These are phyloP conservation scores for Gadopsis bispinosus DNA, from an alignment of 2,797 vertebrate species.

Conservation along the genomic window DNA sequence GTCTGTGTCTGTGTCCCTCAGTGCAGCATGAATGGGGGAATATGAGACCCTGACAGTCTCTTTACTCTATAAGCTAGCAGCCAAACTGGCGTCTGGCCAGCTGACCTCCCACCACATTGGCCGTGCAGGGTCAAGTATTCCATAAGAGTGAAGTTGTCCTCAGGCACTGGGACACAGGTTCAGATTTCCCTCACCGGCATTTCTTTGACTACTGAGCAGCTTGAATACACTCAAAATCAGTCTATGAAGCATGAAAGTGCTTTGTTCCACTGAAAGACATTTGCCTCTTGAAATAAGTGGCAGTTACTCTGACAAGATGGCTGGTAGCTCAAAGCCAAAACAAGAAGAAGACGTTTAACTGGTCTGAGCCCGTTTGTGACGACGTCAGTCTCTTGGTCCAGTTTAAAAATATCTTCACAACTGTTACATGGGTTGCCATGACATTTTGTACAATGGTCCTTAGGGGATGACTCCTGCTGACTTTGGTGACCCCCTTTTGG, in stretches of 20 bases:
- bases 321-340: neutral
- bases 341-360: neutral
- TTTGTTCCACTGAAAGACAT: slow-evolving; percentile 5
- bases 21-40: slow-evolving; percentile 42
- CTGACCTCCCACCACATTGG: slow-evolving; percentile 65
- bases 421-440: neutral
- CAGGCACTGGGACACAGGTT: slow-evolving; percentile 47
- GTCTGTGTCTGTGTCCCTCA: slow-evolving; percentile 26
- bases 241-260: neutral
- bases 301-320: neutral
- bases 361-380: neutral
- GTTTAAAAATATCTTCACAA: neutral
- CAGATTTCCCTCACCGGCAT: slow-evolving; percentile 43
- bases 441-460: neutral
- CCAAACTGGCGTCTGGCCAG: slow-evolving; percentile 70
- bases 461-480: neutral
- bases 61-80: slow-evolving; percentile 64
- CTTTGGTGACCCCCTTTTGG: neutral
- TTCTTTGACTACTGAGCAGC: slow-evolving; percentile 26
- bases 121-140: slow-evolving; percentile 62
- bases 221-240: slow-evolving; percentile 11
- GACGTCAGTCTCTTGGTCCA: neutral
- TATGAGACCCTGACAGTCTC: slow-evolving; percentile 44
- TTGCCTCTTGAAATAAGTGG: neutral
- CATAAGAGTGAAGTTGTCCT: slow-evolving; percentile 54